Evolutionary conservation across 2,888 invertebrate species (phyloP).

Genomic region (Neria commutata): DNA sequence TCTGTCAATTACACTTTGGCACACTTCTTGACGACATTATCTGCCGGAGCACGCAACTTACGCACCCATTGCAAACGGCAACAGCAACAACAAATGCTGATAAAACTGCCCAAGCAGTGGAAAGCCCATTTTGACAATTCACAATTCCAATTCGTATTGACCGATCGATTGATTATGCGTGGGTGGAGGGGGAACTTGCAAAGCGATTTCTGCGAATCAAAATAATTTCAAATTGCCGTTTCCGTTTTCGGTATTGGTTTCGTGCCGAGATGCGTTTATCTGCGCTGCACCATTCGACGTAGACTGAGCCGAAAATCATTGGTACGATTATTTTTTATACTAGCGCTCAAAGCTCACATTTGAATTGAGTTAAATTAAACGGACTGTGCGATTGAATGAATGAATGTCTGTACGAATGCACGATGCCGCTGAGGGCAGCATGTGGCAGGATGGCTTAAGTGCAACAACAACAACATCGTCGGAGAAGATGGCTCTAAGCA

Average conservation of each 20-base stretch:
- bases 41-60: too few species aligned
- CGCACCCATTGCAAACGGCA: conserved; percentile 43
- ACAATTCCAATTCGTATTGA: too few species aligned
- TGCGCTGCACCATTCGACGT: conserved; percentile 22
- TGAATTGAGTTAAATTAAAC: neutral
- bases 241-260: neutral
- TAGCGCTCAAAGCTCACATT: neutral
- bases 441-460: too few species aligned
- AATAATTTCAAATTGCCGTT: neutral
- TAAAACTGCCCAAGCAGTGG: conserved; percentile 41
- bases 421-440: too few species aligned
- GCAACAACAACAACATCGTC: too few species aligned
- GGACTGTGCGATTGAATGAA: too few species aligned
- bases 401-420: too few species aligned
- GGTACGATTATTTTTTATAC: conserved; percentile 35
- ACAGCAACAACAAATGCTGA: conserved; percentile 39
- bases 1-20: too few species aligned
- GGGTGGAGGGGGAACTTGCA: neutral
- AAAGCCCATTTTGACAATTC: conserved; percentile 39
- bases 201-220: neutral
- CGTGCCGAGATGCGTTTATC: conserved; percentile 18
- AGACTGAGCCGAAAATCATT: conserved; percentile 28
- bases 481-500: too few species aligned
- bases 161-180: too few species aligned
- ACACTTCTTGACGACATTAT: too few species aligned